Conservation (phyloP, 2,797 vertebrate genomes). For the Paedocypris micromegethes region DNA sequence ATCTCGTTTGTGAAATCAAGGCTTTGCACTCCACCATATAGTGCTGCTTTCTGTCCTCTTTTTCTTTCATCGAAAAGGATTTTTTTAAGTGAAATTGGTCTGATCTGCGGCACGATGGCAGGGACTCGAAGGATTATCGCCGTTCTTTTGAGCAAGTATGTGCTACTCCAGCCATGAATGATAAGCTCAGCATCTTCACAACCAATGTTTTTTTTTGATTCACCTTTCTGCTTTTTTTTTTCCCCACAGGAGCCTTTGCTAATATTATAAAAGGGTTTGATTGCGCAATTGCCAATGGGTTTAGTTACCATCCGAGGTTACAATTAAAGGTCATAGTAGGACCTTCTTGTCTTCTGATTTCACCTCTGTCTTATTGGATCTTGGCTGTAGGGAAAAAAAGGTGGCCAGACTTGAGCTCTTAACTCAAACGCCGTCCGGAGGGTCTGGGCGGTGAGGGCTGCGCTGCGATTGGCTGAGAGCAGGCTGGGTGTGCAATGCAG, state of each 20-base stretch:
- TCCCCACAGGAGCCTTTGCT: conserved; percentile 42
- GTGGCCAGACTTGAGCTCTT: conserved; percentile 54
- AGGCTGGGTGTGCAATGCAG: conserved; percentile 71
- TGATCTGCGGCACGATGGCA: conserved; percentile 51
- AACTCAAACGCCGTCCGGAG: conserved; percentile 53
- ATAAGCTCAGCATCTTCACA: conserved; percentile 1
- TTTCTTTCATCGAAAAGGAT: conserved; percentile 47
- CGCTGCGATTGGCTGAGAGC: conserved; percentile 63
- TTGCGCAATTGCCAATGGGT: conserved; percentile 48
- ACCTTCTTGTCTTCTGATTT: conserved; percentile 32
- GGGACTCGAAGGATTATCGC: conserved; percentile 34
- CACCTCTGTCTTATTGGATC: conserved; percentile 27
- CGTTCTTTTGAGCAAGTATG: conserved; percentile 50
- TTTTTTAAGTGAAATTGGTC: conserved; percentile 24
- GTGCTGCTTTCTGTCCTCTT: conserved; percentile 50
- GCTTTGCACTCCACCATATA: conserved; percentile 17
- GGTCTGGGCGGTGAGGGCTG: conserved; percentile 62
- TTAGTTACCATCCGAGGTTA: conserved; percentile 43
- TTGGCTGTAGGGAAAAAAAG: conserved; percentile 39
- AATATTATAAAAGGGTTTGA: conserved; percentile 47
- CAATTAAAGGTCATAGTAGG: conserved; percentile 50
- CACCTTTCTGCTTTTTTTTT: background rate
- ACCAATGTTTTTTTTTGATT: conserved; percentile 1
- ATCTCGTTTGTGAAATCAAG: conserved; percentile 34
- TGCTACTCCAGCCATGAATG: conserved; percentile 17